Evolutionary conservation across 2,888 invertebrate species (phyloP).

Genomic region (Caenorhabditis drosophilae): DNA sequence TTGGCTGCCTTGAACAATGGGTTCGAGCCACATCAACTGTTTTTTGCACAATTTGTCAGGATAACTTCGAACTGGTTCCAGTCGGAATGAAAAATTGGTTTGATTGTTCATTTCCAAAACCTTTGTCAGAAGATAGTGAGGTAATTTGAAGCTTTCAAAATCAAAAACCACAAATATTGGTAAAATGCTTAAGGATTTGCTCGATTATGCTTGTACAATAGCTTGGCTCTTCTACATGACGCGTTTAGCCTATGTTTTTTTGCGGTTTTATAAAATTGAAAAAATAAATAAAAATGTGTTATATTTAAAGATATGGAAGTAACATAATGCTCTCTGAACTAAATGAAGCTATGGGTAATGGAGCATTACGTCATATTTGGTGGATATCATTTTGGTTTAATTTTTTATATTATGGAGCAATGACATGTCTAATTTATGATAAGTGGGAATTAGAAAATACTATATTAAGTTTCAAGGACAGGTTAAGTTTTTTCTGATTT

Average conservation of each 20-base stretch:
- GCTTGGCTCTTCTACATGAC: constrained; percentile 47
- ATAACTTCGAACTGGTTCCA: constrained; percentile 24
- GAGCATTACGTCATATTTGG: constrained; percentile 30
- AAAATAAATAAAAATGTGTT: too few relatives aligned
- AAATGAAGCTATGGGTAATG: constrained; percentile 24
- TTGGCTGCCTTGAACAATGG: constrained; percentile 42
- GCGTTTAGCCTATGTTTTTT: constrained; percentile 16
- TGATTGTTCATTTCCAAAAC: constrained; percentile 34
- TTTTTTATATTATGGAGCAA: constrained; percentile 47
- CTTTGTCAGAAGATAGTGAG: constrained; percentile 31
- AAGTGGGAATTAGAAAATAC: constrained; percentile 50
- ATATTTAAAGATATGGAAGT: constrained; percentile 18
- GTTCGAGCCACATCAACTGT: constrained; percentile 35
- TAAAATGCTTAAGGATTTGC: constrained; percentile 14
- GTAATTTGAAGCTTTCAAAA: neutral
- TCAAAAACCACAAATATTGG: neutral
- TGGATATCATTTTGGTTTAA: constrained; percentile 55
- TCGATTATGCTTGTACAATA: constrained; percentile 46
- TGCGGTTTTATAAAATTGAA: too few relatives aligned
- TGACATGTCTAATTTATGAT: constrained; percentile 32
- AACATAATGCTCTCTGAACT: constrained; percentile 18
- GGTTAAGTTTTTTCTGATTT: constrained; percentile 1
- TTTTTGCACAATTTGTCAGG: constrained; percentile 31
- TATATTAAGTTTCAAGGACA: constrained; percentile 31
- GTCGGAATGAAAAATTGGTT: constrained; percentile 24